Conservation (phyloP, 2,113 vertebrate genomes). For the Forbesichthys papilliferus region DNA sequence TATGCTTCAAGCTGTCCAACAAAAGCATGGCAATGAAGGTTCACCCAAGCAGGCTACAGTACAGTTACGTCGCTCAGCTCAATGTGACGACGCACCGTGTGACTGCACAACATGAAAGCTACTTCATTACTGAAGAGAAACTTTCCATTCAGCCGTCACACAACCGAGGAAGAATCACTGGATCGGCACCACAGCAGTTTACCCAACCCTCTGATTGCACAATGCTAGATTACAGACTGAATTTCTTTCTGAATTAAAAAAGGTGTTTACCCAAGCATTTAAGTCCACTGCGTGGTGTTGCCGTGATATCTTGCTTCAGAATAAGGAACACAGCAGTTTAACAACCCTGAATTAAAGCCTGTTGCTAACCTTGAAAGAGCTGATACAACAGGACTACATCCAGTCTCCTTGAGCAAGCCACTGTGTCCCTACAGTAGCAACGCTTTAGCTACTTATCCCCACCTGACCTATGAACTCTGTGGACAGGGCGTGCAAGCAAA, state of each 20-base stretch:
- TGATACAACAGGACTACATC: neutral
- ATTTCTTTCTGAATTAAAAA: neutral
- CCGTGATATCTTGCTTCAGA: neutral
- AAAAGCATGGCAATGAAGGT: neutral
- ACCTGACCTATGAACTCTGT: too few relatives aligned
- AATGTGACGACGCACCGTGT: too few relatives aligned
- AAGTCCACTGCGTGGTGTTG: neutral
- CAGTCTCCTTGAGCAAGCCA: too few relatives aligned
- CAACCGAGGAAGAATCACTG: neutral
- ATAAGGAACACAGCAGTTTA: neutral
- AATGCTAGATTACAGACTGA: constrained; percentile 21
- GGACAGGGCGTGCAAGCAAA: too few relatives aligned
- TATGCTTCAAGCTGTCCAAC: neutral
- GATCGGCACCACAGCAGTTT: constrained; percentile 6
- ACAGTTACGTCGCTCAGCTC: neutral
- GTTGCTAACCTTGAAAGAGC: neutral
- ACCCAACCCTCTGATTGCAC: constrained; percentile 42
- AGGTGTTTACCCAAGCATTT: neutral
- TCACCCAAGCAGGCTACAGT: neutral
- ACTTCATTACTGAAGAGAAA: too few relatives aligned
- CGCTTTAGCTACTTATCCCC: too few relatives aligned
- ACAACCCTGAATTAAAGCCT: constrained; percentile 3
- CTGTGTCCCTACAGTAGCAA: too few relatives aligned
- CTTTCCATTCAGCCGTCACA: too few relatives aligned
- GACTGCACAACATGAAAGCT: too few relatives aligned